These are phyloP conservation scores for Sitta carolinensis DNA, from an alignment of 2,797 vertebrate species.

Conservation along the genomic window DNA sequence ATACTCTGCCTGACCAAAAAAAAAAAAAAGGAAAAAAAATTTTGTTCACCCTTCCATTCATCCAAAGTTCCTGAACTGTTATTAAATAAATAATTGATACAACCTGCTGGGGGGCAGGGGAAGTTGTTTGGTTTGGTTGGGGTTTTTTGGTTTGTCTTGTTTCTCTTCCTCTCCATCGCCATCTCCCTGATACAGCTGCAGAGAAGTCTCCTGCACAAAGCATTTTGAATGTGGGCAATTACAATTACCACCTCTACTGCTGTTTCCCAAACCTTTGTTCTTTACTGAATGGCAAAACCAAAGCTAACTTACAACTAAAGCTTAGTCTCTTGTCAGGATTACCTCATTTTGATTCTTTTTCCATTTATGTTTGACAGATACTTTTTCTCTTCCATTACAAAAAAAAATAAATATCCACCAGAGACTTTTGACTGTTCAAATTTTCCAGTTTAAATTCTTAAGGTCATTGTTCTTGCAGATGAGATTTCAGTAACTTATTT, in stretches of 20 bases:
- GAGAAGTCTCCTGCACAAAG: neutral
- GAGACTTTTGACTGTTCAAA: neutral
- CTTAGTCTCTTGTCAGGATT: neutral
- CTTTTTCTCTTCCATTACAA: neutral
- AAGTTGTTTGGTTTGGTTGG: neutral
- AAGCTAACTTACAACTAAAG: neutral
- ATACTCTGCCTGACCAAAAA: neutral
- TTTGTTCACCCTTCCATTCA: neutral
- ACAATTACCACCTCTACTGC: neutral
- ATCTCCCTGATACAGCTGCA: neutral
- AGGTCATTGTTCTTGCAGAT: neutral
- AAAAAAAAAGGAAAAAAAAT: neutral
- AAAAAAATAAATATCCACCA: neutral
- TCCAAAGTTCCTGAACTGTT: neutral
- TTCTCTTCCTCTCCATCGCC: neutral
- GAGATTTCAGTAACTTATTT: neutral
- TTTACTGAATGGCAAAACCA: neutral
- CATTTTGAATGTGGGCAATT: neutral
- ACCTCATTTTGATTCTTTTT: neutral
- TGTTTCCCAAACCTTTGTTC: neutral
- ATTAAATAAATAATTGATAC: neutral
- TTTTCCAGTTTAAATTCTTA: neutral
- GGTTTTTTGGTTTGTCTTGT: neutral
- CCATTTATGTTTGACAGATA: neutral
- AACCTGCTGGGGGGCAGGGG: rapidly evolving